Evolutionary conservation across 2,797 vertebrate species (phyloP).

Genomic region (Acanthurus leucopareius): DNA sequence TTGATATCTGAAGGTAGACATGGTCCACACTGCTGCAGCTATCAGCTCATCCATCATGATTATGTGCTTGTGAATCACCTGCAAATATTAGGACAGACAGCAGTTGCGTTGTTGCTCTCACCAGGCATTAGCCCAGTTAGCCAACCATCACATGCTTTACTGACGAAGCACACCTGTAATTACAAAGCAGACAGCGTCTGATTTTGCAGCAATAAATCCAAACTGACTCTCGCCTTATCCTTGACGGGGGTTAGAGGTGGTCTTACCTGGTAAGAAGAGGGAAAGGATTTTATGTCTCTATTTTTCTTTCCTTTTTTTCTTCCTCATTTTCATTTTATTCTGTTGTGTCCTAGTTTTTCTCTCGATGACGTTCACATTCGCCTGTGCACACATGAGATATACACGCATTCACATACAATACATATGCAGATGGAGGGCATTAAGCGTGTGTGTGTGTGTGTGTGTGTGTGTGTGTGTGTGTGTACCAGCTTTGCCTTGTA

Average conservation of each 20-base stretch:
- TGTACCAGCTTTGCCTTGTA: conserved; percentile 51
- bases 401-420: conserved; percentile 1
- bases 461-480: conserved; percentile 30
- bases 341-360: conserved; percentile 45
- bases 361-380: conserved; percentile 11
- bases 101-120: conserved; percentile 9
- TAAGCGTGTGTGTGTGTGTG: conserved; percentile 15
- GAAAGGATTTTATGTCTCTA: not conserved
- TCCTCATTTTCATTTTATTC: not conserved
- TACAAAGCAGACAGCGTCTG: conserved; percentile 8
- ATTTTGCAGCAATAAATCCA: not conserved
- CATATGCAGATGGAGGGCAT: not conserved
- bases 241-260: not conserved
- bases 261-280: not conserved
- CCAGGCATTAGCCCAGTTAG: conserved; percentile 3
- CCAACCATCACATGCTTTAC: not conserved
- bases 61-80: not conserved
- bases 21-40: not conserved
- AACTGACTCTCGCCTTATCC: not conserved
- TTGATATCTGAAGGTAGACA: not conserved
- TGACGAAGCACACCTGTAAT: conserved; percentile 34
- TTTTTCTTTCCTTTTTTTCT: not conserved
- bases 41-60: conserved; percentile 4
- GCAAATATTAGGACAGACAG: conserved; percentile 22
- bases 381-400: not conserved